Percentiles rank a stretch among this genome's conserved stretches.
phyloP scores from a whole-genome alignment of 2,888 invertebrate genomes.

The Drymonia ruficornis region DNA sequence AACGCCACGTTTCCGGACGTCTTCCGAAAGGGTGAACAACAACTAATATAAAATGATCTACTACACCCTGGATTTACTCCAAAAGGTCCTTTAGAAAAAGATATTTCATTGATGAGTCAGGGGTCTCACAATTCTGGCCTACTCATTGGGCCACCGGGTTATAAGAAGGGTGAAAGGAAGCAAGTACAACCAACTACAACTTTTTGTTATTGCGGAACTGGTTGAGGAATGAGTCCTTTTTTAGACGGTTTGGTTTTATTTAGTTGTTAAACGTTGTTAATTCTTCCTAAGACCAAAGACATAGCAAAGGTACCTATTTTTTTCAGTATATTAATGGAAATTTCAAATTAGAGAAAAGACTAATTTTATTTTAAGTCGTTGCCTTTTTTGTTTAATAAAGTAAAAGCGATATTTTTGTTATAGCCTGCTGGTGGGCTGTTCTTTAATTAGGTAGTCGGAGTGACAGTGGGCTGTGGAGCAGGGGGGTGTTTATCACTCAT shows the following conservation, averaged over 20 bases:
- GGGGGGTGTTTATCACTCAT: no score
- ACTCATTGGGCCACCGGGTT: slow-evolving; percentile 70
- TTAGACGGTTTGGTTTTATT: slow-evolving; percentile 1
- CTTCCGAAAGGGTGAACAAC: slow-evolving; percentile 60
- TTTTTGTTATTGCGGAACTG: slow-evolving; percentile 31
- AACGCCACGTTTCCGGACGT: slow-evolving; percentile 66
- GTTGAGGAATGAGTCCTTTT: slow-evolving; percentile 19
- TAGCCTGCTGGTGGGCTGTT: no score
- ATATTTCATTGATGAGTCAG: slow-evolving; percentile 42
- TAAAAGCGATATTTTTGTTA: no score
- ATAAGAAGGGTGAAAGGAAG: slow-evolving; percentile 48
- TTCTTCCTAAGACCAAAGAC: no score
- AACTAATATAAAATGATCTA: slow-evolving; percentile 57
- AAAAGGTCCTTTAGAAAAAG: slow-evolving; percentile 27
- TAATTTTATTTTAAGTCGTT: no score
- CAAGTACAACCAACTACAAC: slow-evolving; percentile 18
- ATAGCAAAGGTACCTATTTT: no score
- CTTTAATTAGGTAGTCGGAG: no score
- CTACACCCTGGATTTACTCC: slow-evolving; percentile 40
- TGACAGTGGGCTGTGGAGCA: no score
- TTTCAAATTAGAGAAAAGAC: no score
- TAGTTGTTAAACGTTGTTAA: background rate
- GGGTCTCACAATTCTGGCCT: slow-evolving; percentile 45
- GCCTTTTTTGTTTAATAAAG: no score
- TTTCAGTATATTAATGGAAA: no score